Base-by-base conservation (phyloP, 2,888 invertebrate genomes). In the Danaus chrysippus region DNA sequence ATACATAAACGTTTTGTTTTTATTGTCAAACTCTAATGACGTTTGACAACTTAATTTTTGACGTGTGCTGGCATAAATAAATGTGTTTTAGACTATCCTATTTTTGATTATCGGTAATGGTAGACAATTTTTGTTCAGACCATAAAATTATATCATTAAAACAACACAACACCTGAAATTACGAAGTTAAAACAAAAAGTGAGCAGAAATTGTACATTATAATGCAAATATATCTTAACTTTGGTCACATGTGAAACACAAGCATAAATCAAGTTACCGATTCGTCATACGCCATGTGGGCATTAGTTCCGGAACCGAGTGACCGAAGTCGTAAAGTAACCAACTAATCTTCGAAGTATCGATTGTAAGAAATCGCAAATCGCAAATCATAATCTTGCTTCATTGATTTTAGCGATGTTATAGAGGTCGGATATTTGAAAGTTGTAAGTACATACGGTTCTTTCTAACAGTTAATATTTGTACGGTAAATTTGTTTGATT, bases 241-340 rank as follows among this genome's bases (percentile, higher is more conserved):
- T 11, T 49, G 10, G 10, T 9, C 17, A 42, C 42, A 10, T 58
- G 58, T 43, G 12, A 56, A 58, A 58, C 46, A 52, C 57, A 70
- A 54, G 62, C 61, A 19, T 64, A 78, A 78, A 77, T 76, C 75
- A 72, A 74, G 71, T 69, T 59, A 62, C 67, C 67, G 70, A 84
- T 84, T 84, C 72, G 84, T 75, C 77, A 79, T 77, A 77, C 77
- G 69, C 73, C 74, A 71, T 70, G 73, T 71, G 73, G 66, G 64
- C 70, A 81, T 85, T 83, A 77, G 85, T 78, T 81, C 71, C 82
- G 76, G 76, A 69, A 77, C 74, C 75, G 76, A 64, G 64, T 73
- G 70, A 64, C 58, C 52, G 44, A 72, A 77, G 71, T 71, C 70
- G 68, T 70, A 70, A 73, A 79, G 76, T 77, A 73, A 69, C 71